A percentile compares a stretch with the other conserved stretches of the same genome.
These are phyloP conservation scores for Laupala kohalensis DNA, from an alignment of 1,140 invertebrate genomes.

Conservation along the genomic window DNA sequence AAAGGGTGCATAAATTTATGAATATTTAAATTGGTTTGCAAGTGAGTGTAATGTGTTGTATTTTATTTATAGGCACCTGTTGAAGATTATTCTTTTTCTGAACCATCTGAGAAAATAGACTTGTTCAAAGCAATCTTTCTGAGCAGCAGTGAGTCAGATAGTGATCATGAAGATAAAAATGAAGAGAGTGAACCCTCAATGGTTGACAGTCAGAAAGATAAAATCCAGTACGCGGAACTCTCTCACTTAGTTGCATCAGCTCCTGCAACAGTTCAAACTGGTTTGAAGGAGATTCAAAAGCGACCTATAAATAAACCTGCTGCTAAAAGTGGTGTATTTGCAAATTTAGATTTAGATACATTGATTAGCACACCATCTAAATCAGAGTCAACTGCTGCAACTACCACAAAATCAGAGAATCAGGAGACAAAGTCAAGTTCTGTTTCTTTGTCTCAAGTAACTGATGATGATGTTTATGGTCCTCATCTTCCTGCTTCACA, in stretches of 20 bases:
- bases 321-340: slow-evolving; percentile 50
- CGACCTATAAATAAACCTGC: not conserved
- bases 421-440: not conserved
- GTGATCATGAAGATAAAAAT: slow-evolving; percentile 27
- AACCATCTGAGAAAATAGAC: slow-evolving; percentile 44
- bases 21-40: no score
- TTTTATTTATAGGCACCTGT: no score
- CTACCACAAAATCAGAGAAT: not conserved
- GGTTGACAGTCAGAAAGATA: not conserved
- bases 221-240: not conserved
- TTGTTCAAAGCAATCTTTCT: slow-evolving; percentile 51
- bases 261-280: not conserved
- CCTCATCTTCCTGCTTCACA: slow-evolving; percentile 1
- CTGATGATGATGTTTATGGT: slow-evolving; percentile 2
- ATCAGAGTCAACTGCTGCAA: not conserved
- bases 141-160: slow-evolving; percentile 41
- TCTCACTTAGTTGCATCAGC: not conserved
- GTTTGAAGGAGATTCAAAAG: not conserved
- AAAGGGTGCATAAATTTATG: no score
- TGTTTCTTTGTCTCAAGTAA: not conserved
- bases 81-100: no score
- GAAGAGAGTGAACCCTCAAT: not conserved
- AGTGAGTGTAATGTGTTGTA: no score
- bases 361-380: slow-evolving; percentile 3
- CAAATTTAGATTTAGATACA: slow-evolving; percentile 50